A percentile compares a stretch with the other conserved stretches of the same genome.
Evolutionary conservation across 2,888 invertebrate genomes (phyloP).

Genomic region (Hypsopygia costalis): DNA sequence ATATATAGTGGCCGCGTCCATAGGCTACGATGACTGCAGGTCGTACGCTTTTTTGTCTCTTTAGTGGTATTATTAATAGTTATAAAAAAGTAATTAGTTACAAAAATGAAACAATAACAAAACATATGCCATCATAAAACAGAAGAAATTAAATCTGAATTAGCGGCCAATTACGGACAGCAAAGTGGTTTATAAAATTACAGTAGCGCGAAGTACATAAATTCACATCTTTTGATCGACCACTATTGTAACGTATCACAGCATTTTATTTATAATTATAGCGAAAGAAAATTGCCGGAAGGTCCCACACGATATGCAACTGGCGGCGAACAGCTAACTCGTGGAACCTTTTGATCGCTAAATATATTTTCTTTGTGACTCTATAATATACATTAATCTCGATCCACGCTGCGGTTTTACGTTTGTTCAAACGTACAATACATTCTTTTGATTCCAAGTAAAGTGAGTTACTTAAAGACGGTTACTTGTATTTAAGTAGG

Average conservation of each 20-base stretch:
- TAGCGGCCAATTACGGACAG: constrained; percentile 21
- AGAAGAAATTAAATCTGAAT: constrained; percentile 26
- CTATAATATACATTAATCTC: constrained; percentile 52
- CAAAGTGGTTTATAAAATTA: constrained; percentile 22
- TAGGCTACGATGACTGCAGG: too few relatives aligned
- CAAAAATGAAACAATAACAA: too few relatives aligned
- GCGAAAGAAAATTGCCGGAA: constrained; percentile 42
- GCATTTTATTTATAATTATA: constrained; percentile 52
- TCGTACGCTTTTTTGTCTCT: too few relatives aligned
- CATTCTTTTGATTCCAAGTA: constrained; percentile 1
- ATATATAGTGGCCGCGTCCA: too few relatives aligned
- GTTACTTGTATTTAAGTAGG: neutral
- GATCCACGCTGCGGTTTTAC: constrained; percentile 44
- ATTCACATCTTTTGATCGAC: constrained; percentile 32
- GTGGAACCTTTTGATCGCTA: constrained; percentile 42
- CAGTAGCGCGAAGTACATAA: constrained; percentile 19
- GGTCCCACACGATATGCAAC: constrained; percentile 45
- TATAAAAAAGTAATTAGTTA: too few relatives aligned
- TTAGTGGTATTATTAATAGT: too few relatives aligned
- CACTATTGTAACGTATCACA: constrained; percentile 39
- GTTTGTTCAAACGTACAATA: constrained; percentile 20
- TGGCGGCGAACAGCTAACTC: constrained; percentile 33
- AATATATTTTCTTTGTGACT: constrained; percentile 38
- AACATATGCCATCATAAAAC: constrained; percentile 14
- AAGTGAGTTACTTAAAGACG: neutral